phyloP scores from a whole-genome alignment of 2,888 invertebrate genomes.

The Eurytoma adleriae region DNA sequence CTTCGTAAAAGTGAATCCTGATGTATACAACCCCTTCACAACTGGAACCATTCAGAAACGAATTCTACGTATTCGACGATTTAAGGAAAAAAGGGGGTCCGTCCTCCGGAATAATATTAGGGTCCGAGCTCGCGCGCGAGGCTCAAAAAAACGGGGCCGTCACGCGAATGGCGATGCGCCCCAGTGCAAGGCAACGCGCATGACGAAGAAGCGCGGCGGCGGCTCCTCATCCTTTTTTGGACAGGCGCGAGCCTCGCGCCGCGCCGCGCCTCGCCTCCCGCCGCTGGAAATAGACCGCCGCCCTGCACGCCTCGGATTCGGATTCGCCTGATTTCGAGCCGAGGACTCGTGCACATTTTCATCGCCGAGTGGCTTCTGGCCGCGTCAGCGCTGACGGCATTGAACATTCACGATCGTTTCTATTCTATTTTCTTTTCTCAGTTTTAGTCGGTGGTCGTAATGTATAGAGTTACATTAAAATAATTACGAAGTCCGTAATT shows the following conservation, averaged over 20 bases:
- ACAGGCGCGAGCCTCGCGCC: slow-evolving; percentile 7
- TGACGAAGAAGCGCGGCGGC: not conserved
- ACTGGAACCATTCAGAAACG: not conserved
- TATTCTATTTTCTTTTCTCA: too few relatives aligned
- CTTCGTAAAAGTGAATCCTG: too few relatives aligned
- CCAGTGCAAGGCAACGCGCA: slow-evolving; percentile 7
- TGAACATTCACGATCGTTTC: too few relatives aligned
- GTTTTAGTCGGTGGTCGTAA: too few relatives aligned
- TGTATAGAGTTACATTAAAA: too few relatives aligned
- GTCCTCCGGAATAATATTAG: not conserved
- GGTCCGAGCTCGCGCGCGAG: not conserved
- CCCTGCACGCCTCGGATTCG: not conserved
- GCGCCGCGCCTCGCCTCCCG: slow-evolving; percentile 5
- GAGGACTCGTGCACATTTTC: too few relatives aligned
- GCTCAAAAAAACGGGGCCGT: not conserved
- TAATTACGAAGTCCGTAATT: too few relatives aligned
- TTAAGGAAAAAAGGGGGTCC: not conserved
- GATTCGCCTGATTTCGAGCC: slow-evolving; percentile 14
- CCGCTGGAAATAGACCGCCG: slow-evolving; percentile 50
- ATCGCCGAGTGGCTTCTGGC: too few relatives aligned
- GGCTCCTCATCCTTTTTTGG: slow-evolving; percentile 52
- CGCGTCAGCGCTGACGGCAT: too few relatives aligned
- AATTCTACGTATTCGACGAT: too few relatives aligned
- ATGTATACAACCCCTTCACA: not conserved
- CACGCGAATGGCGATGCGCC: not conserved